Percentiles rank a stretch among this genome's conserved stretches.
These are phyloP conservation scores for Caenorhabditis zanzibari DNA, from an alignment of 2,888 invertebrate species.

Conservation along the genomic window DNA sequence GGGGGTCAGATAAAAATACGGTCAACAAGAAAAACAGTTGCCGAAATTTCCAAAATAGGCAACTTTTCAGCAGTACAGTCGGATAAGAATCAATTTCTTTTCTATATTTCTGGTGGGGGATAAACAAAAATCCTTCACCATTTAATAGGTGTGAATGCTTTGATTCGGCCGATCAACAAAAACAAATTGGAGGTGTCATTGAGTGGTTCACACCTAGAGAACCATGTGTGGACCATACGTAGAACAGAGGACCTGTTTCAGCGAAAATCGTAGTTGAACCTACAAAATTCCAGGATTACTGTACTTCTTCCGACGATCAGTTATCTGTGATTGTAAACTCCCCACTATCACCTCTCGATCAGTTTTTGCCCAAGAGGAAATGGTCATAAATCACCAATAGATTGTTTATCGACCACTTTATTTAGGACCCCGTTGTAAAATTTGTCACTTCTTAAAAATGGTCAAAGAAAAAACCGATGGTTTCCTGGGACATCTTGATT, in stretches of 20 bases:
- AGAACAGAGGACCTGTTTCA: no score
- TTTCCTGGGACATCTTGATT: conserved; percentile 22
- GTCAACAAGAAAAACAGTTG: no score
- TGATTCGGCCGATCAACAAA: conserved; percentile 7
- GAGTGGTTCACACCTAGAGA: neutral
- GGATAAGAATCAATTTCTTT: neutral
- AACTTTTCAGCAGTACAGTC: no score
- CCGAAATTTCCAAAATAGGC: no score
- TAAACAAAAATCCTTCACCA: neutral
- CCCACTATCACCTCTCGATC: conserved; percentile 14
- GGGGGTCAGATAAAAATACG: no score
- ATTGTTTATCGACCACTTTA: conserved; percentile 33
- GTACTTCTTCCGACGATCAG: neutral
- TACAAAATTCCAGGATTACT: neutral
- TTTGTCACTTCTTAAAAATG: neutral
- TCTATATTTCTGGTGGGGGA: neutral
- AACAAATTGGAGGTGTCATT: conserved; percentile 8
- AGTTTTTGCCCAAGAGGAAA: conserved; percentile 17
- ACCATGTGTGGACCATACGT: neutral
- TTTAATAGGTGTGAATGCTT: conserved; percentile 6
- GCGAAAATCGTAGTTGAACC: neutral
- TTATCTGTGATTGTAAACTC: conserved; percentile 23
- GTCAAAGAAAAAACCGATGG: conserved; percentile 6
- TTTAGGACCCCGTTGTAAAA: conserved; percentile 13
- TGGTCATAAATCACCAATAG: neutral